phyloP scores from a whole-genome alignment of 1,140 invertebrate species.

The Steinernema feltiae region DNA sequence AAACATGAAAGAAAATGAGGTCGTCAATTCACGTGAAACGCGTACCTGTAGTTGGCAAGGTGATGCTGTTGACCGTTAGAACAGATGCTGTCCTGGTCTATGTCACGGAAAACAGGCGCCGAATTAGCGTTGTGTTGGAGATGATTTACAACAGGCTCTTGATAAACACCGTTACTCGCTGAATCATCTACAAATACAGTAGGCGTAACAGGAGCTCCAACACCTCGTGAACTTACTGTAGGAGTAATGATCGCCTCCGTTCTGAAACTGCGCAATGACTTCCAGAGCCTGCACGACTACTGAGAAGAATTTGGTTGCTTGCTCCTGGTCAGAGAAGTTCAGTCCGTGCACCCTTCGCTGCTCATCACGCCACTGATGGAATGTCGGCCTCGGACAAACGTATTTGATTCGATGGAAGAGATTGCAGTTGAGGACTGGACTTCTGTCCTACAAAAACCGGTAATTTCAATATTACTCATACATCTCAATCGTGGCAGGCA shows the following conservation, averaged over 20 bases:
- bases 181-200: background rate
- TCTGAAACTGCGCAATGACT: background rate
- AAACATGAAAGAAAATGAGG: conserved; percentile 1
- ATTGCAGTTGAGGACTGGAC: conserved; percentile 19
- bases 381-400: conserved; percentile 17
- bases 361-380: conserved; percentile 27
- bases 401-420: conserved; percentile 23
- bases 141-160: conserved; percentile 14
- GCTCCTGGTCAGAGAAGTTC: conserved; percentile 19
- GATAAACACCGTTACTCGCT: conserved; percentile 22
- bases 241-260: background rate
- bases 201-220: background rate
- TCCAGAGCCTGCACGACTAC: conserved; percentile 17
- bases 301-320: conserved; percentile 18
- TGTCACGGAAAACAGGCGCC: conserved; percentile 17
- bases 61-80: conserved; percentile 10
- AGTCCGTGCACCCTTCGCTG: conserved; percentile 20
- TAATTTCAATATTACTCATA: background rate
- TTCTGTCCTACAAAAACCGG: conserved; percentile 24
- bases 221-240: background rate
- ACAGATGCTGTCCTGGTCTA: conserved; percentile 23
- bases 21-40: background rate
- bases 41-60: background rate
- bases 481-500: background rate
- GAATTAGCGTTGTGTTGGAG: conserved; percentile 22